These are phyloP conservation scores for Furcifer pardalis DNA, from an alignment of 2,797 vertebrate species.

Conservation along the genomic window DNA sequence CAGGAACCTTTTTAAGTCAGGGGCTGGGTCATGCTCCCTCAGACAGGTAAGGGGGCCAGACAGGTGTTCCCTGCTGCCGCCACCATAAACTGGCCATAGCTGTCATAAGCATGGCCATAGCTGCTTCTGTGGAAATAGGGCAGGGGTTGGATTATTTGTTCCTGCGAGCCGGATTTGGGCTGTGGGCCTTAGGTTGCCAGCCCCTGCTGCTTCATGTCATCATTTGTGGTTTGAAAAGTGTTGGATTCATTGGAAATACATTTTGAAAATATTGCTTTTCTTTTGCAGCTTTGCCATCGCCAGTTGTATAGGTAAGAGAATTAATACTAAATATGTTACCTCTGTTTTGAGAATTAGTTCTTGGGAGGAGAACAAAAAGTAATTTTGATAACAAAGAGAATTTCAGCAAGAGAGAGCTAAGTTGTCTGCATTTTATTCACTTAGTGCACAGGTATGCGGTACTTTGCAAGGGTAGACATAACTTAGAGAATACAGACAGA, in stretches of 20 bases:
- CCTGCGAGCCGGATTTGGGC: no score
- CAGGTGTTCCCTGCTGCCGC: no score
- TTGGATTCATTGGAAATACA: neutral
- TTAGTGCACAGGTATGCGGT: neutral
- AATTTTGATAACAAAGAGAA: neutral
- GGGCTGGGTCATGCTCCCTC: no score
- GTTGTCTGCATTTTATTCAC: neutral
- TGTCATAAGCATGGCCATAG: no score
- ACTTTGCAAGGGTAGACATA: neutral
- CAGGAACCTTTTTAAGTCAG: no score
- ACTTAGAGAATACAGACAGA: neutral
- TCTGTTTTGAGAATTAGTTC: fast-evolving
- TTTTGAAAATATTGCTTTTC: constrained; percentile 17
- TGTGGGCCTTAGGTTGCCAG: no score
- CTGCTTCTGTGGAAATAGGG: no score
- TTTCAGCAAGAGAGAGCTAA: neutral
- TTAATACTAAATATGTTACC: neutral
- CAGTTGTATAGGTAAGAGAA: constrained; percentile 90
- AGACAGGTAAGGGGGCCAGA: no score
- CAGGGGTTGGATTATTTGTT: no score
- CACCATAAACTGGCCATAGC: no score
- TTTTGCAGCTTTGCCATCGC: constrained; percentile 82
- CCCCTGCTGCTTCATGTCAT: no score
- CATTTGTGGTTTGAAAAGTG: neutral
- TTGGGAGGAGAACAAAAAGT: neutral